These are phyloP conservation scores for Sus cebifrons DNA, from an alignment of 2,797 vertebrate genomes.

Conservation along the genomic window DNA sequence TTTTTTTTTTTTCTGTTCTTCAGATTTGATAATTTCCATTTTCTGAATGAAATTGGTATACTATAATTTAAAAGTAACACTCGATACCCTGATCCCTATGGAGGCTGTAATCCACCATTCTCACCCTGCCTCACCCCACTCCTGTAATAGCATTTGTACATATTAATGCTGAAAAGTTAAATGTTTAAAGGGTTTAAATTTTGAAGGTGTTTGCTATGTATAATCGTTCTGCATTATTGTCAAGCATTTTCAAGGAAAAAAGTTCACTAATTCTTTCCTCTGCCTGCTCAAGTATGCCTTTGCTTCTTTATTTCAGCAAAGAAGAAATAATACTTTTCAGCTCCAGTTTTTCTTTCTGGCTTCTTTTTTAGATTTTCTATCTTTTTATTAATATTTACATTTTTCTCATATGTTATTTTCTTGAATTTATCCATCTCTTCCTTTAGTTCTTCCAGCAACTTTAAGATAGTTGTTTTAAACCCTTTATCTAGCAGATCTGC, in stretches of 20 bases:
- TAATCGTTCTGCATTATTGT: slow-evolving; percentile 88
- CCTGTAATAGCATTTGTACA: slow-evolving; percentile 84
- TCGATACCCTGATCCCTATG: slow-evolving; percentile 77
- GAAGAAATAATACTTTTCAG: background rate
- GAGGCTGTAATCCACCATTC: slow-evolving; percentile 61
- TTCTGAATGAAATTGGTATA: slow-evolving; percentile 84
- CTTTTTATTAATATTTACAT: background rate
- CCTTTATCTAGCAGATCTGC: background rate
- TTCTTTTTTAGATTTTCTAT: background rate
- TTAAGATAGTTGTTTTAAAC: background rate
- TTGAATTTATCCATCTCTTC: background rate
- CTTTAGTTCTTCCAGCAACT: background rate
- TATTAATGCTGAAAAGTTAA: slow-evolving; percentile 87
- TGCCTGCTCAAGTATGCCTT: background rate
- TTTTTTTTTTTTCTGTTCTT: background rate
- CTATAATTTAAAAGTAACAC: slow-evolving; percentile 88
- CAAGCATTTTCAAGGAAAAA: slow-evolving; percentile 87
- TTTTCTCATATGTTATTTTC: background rate
- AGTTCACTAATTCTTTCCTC: background rate
- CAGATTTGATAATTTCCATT: background rate
- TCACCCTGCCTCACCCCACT: background rate
- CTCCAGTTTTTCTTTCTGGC: background rate
- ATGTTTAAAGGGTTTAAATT: slow-evolving; percentile 86
- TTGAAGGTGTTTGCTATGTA: slow-evolving; percentile 88
- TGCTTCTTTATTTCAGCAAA: background rate